phyloP scores from a whole-genome alignment of 1,140 invertebrate species.

The Pachypeltis micranthus region DNA sequence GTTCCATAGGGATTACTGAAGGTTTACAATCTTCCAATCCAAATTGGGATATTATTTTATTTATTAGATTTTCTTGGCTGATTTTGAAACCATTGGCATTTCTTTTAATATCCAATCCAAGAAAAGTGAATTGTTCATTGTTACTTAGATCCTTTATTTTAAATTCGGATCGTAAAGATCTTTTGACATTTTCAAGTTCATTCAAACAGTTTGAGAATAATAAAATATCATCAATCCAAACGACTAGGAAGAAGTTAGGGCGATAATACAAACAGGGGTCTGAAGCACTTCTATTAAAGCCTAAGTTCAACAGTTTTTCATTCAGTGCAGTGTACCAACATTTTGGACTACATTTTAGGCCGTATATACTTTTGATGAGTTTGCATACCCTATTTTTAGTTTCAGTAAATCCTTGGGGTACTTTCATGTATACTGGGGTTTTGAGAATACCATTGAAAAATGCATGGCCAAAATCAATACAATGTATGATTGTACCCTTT shows the following conservation, averaged over 20 bases:
- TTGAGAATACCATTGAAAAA: not conserved
- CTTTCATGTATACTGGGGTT: not conserved
- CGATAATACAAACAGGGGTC: not conserved
- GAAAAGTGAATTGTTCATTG: not conserved
- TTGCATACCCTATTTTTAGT: not conserved
- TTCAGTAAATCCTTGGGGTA: not conserved
- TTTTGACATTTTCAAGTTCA: slow-evolving; percentile 2
- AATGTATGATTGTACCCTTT: too few relatives aligned
- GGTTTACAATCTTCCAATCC: slow-evolving; percentile 2
- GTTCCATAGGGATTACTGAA: slow-evolving; percentile 2
- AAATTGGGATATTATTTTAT: slow-evolving; percentile 1
- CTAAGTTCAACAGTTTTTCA: not conserved
- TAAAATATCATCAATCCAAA: slow-evolving; percentile 1
- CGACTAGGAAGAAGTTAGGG: not conserved
- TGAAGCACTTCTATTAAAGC: slow-evolving; percentile 1
- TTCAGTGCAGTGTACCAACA: not conserved
- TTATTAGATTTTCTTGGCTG: slow-evolving; percentile 2
- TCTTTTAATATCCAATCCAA: not conserved
- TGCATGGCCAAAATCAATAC: too few relatives aligned
- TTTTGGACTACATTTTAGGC: not conserved
- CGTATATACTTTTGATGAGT: not conserved
- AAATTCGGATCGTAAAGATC: not conserved
- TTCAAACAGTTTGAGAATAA: not conserved
- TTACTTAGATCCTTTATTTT: slow-evolving; percentile 4
- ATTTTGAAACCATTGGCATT: not conserved